These are phyloP conservation scores for Acrocephalus kingi DNA, from an alignment of 2,113 vertebrate species.

Conservation along the genomic window DNA sequence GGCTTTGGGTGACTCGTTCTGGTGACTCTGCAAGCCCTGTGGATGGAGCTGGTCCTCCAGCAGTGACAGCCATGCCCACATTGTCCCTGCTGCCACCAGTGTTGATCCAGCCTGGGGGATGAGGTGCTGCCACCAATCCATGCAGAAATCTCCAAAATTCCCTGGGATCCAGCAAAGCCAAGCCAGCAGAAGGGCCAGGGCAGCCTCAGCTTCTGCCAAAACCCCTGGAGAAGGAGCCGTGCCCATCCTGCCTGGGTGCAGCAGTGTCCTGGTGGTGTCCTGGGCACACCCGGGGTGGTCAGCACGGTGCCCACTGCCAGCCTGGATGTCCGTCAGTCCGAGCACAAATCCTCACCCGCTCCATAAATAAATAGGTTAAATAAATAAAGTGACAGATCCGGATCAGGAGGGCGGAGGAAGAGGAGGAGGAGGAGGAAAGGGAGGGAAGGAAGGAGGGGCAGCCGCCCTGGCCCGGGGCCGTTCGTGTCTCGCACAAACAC, in stretches of 20 bases:
- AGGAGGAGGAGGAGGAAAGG: no score
- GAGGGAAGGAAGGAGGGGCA: not conserved
- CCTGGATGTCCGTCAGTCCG: not conserved
- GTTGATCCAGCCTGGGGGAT: not conserved
- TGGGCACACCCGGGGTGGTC: not conserved
- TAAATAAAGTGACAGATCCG: conserved; percentile 75
- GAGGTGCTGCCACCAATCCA: not conserved
- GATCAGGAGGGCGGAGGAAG: not conserved
- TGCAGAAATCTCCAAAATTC: not conserved
- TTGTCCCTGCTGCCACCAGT: not conserved
- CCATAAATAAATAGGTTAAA: conserved; percentile 79
- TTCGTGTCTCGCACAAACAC: conserved; percentile 21
- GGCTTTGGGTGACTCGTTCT: not conserved
- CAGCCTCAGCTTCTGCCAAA: not conserved
- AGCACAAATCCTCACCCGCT: not conserved
- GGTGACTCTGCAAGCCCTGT: rapidly evolving
- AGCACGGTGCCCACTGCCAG: not conserved
- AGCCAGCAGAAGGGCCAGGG: not conserved
- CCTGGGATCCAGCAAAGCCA: not conserved
- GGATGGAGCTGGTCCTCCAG: not conserved
- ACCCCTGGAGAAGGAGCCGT: not conserved
- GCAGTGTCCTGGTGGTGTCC: no score
- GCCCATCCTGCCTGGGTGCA: not conserved
- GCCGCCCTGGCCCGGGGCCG: not conserved
- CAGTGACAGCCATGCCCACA: not conserved